Evolutionary conservation across 2,113 vertebrate species (phyloP).

Genomic region (Anolis sagrei): DNA sequence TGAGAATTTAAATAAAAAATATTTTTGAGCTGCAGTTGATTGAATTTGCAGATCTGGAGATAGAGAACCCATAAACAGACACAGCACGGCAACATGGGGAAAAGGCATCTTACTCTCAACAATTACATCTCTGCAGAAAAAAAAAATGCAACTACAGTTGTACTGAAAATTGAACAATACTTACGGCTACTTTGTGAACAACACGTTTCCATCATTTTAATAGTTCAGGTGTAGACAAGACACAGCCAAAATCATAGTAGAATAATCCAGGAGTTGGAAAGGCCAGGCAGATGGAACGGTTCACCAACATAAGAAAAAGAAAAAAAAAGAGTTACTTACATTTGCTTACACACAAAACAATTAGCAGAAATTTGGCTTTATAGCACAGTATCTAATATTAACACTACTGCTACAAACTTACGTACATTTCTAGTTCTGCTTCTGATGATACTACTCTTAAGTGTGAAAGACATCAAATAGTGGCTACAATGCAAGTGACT

Average conservation of each 20-base stretch:
- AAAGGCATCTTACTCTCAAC: not conserved
- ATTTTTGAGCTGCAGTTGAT: too few relatives aligned
- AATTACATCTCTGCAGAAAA: not conserved
- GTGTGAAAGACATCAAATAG: conserved; percentile 2
- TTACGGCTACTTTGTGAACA: conserved; percentile 91
- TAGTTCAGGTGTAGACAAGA: conserved; percentile 40
- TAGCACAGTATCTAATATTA: not conserved
- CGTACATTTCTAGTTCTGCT: not conserved
- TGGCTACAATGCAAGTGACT: not conserved
- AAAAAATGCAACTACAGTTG: not conserved
- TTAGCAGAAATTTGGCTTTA: not conserved
- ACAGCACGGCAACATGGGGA: not conserved
- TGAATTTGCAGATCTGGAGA: too few relatives aligned
- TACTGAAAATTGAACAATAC: conserved; percentile 72
- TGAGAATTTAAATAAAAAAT: too few relatives aligned
- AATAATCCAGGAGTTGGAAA: conserved; percentile 61
- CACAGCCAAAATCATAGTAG: conserved; percentile 46
- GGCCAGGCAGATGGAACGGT: conserved; percentile 49
- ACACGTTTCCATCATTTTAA: conserved; percentile 74
- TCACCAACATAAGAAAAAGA: conserved; percentile 61
- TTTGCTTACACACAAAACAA: conserved; percentile 65
- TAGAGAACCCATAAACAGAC: too few relatives aligned
- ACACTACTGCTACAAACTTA: not conserved
- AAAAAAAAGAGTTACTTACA: conserved; percentile 77
- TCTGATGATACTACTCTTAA: not conserved